Evolutionary conservation across 2,888 invertebrate genomes (phyloP).

Genomic region (Drosophila peninsularis): DNA sequence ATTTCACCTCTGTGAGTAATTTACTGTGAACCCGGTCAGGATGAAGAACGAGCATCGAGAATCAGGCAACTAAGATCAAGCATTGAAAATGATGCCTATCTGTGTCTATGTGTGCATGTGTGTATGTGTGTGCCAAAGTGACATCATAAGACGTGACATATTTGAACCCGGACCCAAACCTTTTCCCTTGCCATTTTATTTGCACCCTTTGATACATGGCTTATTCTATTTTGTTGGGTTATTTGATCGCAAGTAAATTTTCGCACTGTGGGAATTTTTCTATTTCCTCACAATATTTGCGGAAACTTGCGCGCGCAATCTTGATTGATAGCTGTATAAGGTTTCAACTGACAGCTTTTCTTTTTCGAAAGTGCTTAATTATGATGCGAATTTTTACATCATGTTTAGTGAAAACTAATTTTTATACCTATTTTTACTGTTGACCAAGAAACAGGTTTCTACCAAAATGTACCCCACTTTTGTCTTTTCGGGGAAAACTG

Average conservation of each 20-base stretch:
- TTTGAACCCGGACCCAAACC: conserved; percentile 62
- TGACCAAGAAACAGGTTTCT: conserved; percentile 44
- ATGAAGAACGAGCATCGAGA: conserved; percentile 28
- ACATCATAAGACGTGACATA: conserved; percentile 83
- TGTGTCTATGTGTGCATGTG: conserved; percentile 31
- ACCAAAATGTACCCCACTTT: conserved; percentile 9
- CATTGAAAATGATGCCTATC: conserved; percentile 47
- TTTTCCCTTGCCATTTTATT: conserved; percentile 58
- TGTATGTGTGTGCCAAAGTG: conserved; percentile 63
- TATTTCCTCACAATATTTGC: conserved; percentile 45
- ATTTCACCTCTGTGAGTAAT: conserved; percentile 82
- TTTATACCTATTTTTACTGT: conserved; percentile 36
- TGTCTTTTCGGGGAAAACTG: conserved; percentile 24
- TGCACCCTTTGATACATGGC: conserved; percentile 81
- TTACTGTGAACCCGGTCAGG: conserved; percentile 79
- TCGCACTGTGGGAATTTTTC: conserved; percentile 75
- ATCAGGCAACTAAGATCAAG: conserved; percentile 23
- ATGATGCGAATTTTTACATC: conserved; percentile 62
- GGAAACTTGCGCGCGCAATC: conserved; percentile 49
- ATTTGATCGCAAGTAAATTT: conserved; percentile 82
- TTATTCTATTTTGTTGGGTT: conserved; percentile 52
- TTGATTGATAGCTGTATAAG: conserved; percentile 68
- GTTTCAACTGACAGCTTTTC: no score
- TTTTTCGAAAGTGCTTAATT: no score
- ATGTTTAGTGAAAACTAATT: conserved; percentile 53